These are phyloP conservation scores for Tauraco erythrolophus DNA, from an alignment of 2,113 vertebrate species.

Conservation along the genomic window DNA sequence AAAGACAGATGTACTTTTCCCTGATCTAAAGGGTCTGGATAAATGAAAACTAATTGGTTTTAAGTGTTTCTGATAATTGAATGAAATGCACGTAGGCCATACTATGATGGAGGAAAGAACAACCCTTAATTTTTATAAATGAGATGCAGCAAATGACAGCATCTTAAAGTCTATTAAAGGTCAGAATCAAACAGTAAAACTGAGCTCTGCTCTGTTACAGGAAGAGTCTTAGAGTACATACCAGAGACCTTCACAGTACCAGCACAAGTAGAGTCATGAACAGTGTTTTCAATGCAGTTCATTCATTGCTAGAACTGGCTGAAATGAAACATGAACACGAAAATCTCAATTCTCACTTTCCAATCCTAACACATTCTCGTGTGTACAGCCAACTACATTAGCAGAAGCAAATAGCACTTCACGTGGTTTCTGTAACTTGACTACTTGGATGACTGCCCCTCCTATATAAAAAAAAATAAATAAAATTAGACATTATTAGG, in stretches of 20 bases:
- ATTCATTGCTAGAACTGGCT: background rate
- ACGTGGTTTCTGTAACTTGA: background rate
- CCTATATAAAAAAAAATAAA: too few species aligned
- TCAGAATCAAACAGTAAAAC: background rate
- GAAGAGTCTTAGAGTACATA: background rate
- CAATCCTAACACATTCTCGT: background rate
- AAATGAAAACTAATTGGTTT: conserved; percentile 44
- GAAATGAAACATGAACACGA: background rate
- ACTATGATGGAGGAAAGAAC: background rate
- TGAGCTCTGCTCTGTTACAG: background rate
- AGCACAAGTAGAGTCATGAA: background rate
- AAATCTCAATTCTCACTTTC: background rate
- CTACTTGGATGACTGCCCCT: background rate
- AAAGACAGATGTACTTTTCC: background rate
- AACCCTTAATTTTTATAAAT: conserved; percentile 39
- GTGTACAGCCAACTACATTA: background rate
- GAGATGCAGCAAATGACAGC: background rate
- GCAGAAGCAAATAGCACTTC: background rate
- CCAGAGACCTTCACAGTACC: background rate
- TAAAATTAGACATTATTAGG: background rate
- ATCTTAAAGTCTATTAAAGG: background rate
- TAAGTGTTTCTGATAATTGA: conserved; percentile 42
- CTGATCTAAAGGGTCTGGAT: background rate
- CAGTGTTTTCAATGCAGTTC: background rate
- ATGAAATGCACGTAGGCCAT: conserved; percentile 4